A percentile compares a stretch with the other conserved stretches of the same genome.
Evolutionary conservation across 2,888 invertebrate genomes (phyloP).

Genomic region (Sicus ferrugineus): DNA sequence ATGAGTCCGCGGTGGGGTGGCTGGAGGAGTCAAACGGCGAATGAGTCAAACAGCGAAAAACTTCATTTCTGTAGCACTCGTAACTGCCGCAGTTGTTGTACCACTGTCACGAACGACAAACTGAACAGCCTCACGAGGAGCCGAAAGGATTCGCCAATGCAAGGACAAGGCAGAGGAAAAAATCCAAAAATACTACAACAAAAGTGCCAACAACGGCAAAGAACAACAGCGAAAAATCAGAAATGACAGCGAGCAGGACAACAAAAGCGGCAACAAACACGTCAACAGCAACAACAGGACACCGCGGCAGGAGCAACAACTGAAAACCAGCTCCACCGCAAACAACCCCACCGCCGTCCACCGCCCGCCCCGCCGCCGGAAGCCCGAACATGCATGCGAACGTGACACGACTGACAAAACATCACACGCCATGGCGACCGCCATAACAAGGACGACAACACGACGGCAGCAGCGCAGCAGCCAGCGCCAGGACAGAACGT

Average conservation of each 20-base stretch:
- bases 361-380: background rate
- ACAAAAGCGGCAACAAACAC: background rate
- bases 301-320: background rate
- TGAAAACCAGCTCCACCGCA: background rate
- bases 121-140: background rate
- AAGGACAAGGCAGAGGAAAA: background rate
- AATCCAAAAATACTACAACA: background rate
- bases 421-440: conserved; percentile 33
- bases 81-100: background rate
- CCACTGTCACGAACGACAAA: background rate
- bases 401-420: conserved; percentile 60
- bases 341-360: background rate
- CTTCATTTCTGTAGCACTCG: background rate
- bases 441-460: conserved; percentile 30
- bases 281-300: background rate
- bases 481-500: background rate
- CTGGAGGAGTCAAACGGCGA: too few relatives aligned
- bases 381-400: conserved; percentile 51
- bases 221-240: background rate
- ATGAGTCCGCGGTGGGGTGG: too few relatives aligned
- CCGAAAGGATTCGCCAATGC: background rate
- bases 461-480: background rate
- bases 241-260: background rate
- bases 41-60: too few relatives aligned
- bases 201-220: background rate